phyloP scores from a whole-genome alignment of 2,797 vertebrate species.

The Eutrigla gurnardus region DNA sequence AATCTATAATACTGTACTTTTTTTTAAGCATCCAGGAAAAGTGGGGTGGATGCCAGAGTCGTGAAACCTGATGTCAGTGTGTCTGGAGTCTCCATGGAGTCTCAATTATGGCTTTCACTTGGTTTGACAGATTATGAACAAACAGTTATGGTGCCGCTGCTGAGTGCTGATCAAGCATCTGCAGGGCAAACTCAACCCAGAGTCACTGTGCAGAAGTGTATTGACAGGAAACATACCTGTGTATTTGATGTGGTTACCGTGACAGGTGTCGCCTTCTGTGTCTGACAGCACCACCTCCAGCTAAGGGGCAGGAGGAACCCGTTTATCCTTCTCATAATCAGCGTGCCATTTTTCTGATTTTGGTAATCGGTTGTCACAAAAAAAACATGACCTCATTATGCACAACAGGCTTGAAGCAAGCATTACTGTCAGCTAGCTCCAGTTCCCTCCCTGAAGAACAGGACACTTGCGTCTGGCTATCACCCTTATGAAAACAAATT shows the following conservation, averaged over 20 bases:
- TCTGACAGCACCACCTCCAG: too few relatives aligned
- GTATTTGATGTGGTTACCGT: slow-evolving; percentile 17
- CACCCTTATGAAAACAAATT: too few relatives aligned
- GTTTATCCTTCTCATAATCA: too few relatives aligned
- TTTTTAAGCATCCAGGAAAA: background rate
- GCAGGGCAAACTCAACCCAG: slow-evolving; percentile 54
- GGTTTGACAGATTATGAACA: slow-evolving; percentile 72
- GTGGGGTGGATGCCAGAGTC: background rate
- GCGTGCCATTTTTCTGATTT: too few relatives aligned
- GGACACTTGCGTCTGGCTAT: too few relatives aligned
- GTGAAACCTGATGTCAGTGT: slow-evolving; percentile 50
- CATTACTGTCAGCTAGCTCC: too few relatives aligned
- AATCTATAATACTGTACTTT: slow-evolving; percentile 1
- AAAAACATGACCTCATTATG: too few relatives aligned
- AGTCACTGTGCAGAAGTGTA: slow-evolving; percentile 22
- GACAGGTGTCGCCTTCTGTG: too few relatives aligned
- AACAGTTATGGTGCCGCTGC: slow-evolving; percentile 58
- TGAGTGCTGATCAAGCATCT: slow-evolving; percentile 67
- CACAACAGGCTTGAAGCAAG: too few relatives aligned
- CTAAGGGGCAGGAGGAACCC: too few relatives aligned
- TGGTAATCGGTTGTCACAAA: too few relatives aligned
- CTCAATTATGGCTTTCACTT: slow-evolving; percentile 71
- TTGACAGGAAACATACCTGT: slow-evolving; percentile 29
- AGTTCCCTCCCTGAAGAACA: too few relatives aligned
- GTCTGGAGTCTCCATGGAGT: slow-evolving; percentile 48